These are phyloP conservation scores for Urophycis tenuis DNA, from an alignment of 2,797 vertebrate genomes.

Conservation along the genomic window DNA sequence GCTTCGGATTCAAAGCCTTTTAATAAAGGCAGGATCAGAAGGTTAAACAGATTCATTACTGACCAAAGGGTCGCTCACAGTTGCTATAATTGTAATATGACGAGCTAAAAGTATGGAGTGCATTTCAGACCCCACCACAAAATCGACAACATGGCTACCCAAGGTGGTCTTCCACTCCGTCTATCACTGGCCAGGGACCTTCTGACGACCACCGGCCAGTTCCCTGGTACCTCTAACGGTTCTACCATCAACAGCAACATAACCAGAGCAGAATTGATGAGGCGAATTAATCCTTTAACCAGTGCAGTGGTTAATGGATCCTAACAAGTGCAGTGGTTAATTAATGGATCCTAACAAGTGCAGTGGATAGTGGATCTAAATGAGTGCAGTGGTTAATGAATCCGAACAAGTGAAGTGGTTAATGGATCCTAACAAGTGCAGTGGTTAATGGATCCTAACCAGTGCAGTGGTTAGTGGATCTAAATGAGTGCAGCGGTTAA, in stretches of 20 bases:
- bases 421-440: background rate
- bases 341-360: too few species aligned
- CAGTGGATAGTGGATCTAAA: background rate
- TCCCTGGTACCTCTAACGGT: background rate
- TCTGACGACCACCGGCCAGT: background rate
- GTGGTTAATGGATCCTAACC: too few species aligned
- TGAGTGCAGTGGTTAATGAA: too few species aligned
- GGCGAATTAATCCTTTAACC: background rate
- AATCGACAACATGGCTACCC: background rate
- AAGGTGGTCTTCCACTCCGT: background rate
- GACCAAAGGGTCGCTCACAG: background rate
- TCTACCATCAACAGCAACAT: background rate
- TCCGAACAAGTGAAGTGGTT: background rate
- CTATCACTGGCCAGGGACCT: background rate
- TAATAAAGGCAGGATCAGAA: conserved; percentile 6
- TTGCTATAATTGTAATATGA: background rate
- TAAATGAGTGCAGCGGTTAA: too few species aligned
- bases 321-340: too few species aligned
- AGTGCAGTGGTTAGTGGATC: background rate
- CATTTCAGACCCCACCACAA: background rate
- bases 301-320: background rate
- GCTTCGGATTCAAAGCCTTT: background rate
- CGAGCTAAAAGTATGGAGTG: background rate
- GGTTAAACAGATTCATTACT: background rate
- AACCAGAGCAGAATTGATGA: background rate